A percentile compares a stretch with the other conserved stretches of the same genome.
These are phyloP conservation scores for Maccullochella peelii DNA, from an alignment of 2,113 vertebrate species.

Conservation along the genomic window DNA sequence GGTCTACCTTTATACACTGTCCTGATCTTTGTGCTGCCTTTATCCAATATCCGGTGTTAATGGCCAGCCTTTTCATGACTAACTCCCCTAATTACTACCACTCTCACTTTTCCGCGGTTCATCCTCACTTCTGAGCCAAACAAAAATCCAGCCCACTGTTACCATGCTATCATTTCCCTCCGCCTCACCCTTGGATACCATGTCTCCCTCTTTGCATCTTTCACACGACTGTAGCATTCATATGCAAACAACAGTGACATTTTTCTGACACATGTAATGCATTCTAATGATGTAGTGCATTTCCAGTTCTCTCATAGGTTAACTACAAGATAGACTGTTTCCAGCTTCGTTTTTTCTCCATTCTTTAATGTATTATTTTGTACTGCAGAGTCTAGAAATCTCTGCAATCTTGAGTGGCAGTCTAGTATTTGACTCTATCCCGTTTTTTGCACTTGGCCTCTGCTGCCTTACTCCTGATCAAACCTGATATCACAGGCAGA, in stretches of 20 bases:
- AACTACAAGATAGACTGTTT: background rate
- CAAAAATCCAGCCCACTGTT: slow-evolving; percentile 4
- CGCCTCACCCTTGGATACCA: background rate
- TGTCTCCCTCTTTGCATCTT: background rate
- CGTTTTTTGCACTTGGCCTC: slow-evolving; percentile 59
- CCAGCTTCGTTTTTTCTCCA: background rate
- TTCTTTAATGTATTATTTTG: slow-evolving; percentile 28
- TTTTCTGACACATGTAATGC: background rate
- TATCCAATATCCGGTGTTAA: slow-evolving; percentile 36
- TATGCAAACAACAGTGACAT: slow-evolving; percentile 4
- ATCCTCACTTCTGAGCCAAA: slow-evolving; percentile 6
- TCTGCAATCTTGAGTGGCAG: slow-evolving; percentile 67
- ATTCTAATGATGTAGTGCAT: background rate
- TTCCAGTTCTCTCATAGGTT: background rate
- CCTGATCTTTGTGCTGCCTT: slow-evolving; percentile 42
- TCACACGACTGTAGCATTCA: background rate
- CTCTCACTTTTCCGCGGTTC: slow-evolving; percentile 35
- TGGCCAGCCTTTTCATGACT: slow-evolving; percentile 60
- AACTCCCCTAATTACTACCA: slow-evolving; percentile 61
- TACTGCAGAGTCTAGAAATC: slow-evolving; percentile 33
- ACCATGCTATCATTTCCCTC: background rate
- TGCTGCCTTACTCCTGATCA: slow-evolving; percentile 70
- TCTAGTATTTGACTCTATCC: slow-evolving; percentile 55
- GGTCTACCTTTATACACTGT: slow-evolving; percentile 19
- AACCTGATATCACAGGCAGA: slow-evolving; percentile 70